phyloP scores from a whole-genome alignment of 2,888 invertebrate genomes.

The Enoplolaimus lenunculus region DNA sequence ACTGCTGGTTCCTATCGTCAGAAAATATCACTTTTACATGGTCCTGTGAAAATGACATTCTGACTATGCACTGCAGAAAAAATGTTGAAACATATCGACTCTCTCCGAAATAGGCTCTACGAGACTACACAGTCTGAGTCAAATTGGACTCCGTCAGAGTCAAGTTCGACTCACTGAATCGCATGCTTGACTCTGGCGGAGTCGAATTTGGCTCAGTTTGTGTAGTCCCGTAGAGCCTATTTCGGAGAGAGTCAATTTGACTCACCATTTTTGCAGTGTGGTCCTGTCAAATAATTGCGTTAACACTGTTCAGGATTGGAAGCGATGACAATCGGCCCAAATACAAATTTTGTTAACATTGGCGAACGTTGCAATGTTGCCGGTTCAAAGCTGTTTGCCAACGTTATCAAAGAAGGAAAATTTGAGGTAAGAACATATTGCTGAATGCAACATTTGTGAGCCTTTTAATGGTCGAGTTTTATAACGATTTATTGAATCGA shows the following conservation, averaged over 20 bases:
- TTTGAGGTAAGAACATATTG: slow-evolving; percentile 44
- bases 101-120: too few relatives aligned
- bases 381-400: slow-evolving; percentile 48
- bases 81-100: slow-evolving; percentile 18
- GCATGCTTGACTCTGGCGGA: too few relatives aligned
- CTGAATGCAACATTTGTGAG: neutral
- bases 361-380: slow-evolving; percentile 52
- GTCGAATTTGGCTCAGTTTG: too few relatives aligned
- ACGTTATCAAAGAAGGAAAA: slow-evolving; percentile 47
- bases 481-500: too few relatives aligned
- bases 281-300: slow-evolving; percentile 20
- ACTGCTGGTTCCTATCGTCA: too few relatives aligned
- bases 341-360: slow-evolving; percentile 50
- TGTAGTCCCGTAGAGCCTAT: too few relatives aligned
- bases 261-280: too few relatives aligned
- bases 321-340: slow-evolving; percentile 44
- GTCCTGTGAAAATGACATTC: neutral
- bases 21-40: neutral
- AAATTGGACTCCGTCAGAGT: too few relatives aligned
- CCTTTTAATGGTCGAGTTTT: too few relatives aligned
- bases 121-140: too few relatives aligned
- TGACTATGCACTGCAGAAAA: neutral
- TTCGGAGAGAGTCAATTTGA: too few relatives aligned
- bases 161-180: too few relatives aligned
- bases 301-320: slow-evolving; percentile 44